Evolutionary conservation across 2,888 invertebrate species (phyloP), one percentile per base, ranked within the genome.

Genomic region (Bombylius discolor): DNA sequence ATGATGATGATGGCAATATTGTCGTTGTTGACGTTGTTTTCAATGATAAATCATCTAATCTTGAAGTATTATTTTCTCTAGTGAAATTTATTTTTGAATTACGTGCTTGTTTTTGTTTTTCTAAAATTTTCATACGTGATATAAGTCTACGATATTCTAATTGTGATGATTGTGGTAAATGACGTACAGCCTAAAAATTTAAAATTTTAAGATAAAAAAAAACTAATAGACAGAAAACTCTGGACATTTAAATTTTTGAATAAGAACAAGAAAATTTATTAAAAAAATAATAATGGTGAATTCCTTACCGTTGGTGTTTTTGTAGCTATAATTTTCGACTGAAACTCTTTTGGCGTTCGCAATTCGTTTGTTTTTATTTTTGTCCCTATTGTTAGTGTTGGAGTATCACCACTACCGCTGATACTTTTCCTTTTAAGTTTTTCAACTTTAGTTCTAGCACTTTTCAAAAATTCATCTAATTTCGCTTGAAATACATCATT

Each of bases 131-230:
- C 72, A 74, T 74, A 5, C 75, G 72, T 59, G 68, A 68, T 4
- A 73, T 60, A 0, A 74, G 62, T 4, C 65, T 65, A 13, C 70
- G 64, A 58, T 74, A 74, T 62, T 74, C 74, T 50, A 66, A 63
- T 60, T 74, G 74, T 0, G 74, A 69, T 6, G 72, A 68, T 44
- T 65, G 65, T 3, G 74, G 72, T 49, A 74, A 64, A 64, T 74
- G 74, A 6, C 70, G 65, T 36, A 74, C 74, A 53, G 72, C 71
- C 74, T 73, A 8, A 56, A 50, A 48, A 2, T 42, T 44, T 4
- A 50, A 52, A 12, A 33, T 31, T 4, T 49, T 23, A 36, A 45
- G 58, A 45, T 49, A 57, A 42, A 8, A 36, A 36, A 36, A 36
- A 5, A 7, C 4, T 36, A 36, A 4, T 7, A 7, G 8, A 36